Conservation (phyloP, 2,888 invertebrate genomes). For the Archips crataeganus region DNA sequence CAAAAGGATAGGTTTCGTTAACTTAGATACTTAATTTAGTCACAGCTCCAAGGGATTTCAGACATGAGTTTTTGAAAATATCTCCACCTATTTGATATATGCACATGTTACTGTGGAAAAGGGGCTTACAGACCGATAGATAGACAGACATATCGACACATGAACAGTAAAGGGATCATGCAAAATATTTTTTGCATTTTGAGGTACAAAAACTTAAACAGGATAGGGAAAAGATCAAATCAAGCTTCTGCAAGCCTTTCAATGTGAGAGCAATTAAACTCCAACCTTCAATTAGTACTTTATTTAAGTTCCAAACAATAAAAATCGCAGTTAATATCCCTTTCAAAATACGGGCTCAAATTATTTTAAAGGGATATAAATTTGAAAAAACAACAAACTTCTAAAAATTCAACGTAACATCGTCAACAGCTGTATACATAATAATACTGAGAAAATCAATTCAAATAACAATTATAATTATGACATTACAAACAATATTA, state of each 20-base stretch:
- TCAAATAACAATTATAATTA: constrained; percentile 20
- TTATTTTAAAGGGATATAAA: constrained; percentile 83
- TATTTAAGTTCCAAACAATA: constrained; percentile 57
- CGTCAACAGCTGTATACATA: constrained; percentile 5
- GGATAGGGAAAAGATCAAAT: neutral
- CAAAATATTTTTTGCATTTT: too few species aligned
- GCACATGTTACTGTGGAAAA: too few species aligned
- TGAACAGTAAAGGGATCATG: too few species aligned
- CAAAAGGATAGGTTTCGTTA: too few species aligned
- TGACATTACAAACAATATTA: constrained; percentile 42
- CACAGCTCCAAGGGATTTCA: too few species aligned
- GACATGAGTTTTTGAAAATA: too few species aligned
- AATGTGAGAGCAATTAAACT: constrained; percentile 30
- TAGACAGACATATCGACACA: too few species aligned
- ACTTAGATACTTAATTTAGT: too few species aligned
- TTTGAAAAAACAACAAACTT: constrained; percentile 52
- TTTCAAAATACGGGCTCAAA: constrained; percentile 84
- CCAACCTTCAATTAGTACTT: constrained; percentile 52
- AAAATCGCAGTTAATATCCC: constrained; percentile 73
- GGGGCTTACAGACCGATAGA: too few species aligned
- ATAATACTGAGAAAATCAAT: constrained; percentile 19
- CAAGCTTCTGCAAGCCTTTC: neutral
- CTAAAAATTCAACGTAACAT: constrained; percentile 36
- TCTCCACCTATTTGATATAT: too few species aligned
- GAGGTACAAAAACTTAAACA: neutral